Conservation (phyloP, 2,113 vertebrate genomes). For the Phodopus roborovskii region DNA sequence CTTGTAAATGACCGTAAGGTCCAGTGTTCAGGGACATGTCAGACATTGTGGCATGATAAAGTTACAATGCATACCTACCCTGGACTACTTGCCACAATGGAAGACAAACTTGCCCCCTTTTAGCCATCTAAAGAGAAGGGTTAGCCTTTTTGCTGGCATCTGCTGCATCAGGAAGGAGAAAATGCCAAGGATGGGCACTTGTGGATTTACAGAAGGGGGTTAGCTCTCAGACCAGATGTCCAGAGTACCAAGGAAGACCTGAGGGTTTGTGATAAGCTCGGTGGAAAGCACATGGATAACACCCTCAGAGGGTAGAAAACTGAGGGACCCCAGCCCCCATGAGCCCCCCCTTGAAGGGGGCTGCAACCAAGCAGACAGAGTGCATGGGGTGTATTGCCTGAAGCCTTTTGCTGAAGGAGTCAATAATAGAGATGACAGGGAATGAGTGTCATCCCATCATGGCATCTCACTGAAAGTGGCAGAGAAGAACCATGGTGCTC, state of each 20-base stretch:
- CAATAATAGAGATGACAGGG: not conserved
- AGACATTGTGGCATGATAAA: fast-evolving
- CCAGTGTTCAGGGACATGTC: fast-evolving
- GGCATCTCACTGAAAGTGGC: not conserved
- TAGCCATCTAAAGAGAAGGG: not conserved
- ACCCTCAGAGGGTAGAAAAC: fast-evolving
- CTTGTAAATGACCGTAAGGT: fast-evolving
- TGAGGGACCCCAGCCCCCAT: not conserved
- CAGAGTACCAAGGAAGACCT: fast-evolving
- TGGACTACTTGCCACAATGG: not conserved
- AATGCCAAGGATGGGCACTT: fast-evolving
- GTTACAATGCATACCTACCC: fast-evolving
- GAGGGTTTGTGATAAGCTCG: fast-evolving
- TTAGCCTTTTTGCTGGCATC: not conserved
- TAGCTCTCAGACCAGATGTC: fast-evolving
- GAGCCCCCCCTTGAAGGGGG: not conserved
- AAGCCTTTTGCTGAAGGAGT: not conserved
- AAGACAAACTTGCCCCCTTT: not conserved
- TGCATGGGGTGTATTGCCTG: too few relatives aligned
- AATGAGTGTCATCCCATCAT: not conserved
- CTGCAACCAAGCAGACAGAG: not conserved
- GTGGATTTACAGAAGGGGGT: fast-evolving
- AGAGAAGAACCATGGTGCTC: too few relatives aligned
- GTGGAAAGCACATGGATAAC: too few relatives aligned
- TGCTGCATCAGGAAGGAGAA: not conserved